A percentile compares a stretch with the other conserved stretches of the same genome.
phyloP scores from a whole-genome alignment of 2,888 invertebrate species.

The Brachypterus glaber region DNA sequence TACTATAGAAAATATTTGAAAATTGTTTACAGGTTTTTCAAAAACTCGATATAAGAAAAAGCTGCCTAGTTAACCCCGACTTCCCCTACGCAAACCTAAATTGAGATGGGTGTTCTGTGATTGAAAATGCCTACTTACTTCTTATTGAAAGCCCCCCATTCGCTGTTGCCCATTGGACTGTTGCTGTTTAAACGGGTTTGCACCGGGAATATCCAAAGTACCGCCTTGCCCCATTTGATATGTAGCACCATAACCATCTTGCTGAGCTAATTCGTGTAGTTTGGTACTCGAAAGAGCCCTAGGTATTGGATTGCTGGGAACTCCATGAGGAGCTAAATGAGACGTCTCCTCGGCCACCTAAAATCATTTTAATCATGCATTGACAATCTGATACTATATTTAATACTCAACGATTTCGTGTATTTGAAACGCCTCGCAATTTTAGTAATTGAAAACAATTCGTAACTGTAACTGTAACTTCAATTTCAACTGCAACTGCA shows the following conservation, averaged over 20 bases:
- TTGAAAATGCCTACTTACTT: conserved; percentile 27
- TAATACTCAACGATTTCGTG: too few species aligned
- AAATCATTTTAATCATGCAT: too few species aligned
- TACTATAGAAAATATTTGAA: too few species aligned
- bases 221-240: conserved; percentile 58
- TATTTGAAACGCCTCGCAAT: too few species aligned
- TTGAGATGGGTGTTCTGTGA: conserved; percentile 25
- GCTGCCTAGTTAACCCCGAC: too few species aligned
- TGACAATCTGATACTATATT: too few species aligned
- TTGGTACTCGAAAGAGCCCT: conserved; percentile 75
- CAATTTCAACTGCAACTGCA: too few species aligned
- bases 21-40: too few species aligned
- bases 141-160: conserved; percentile 33
- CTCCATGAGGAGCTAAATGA: conserved; percentile 90
- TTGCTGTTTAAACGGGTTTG: conserved; percentile 41
- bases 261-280: conserved; percentile 66
- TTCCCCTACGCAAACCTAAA: too few species aligned
- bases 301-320: conserved; percentile 85
- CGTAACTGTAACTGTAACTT: too few species aligned
- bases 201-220: conserved; percentile 56
- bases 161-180: conserved; percentile 21
- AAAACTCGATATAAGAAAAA: too few species aligned
- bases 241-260: conserved; percentile 68
- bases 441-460: too few species aligned
- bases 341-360: conserved; percentile 61